Evolutionary conservation across 2,888 invertebrate genomes (phyloP).

Genomic region (Glaucopsyche alexis): DNA sequence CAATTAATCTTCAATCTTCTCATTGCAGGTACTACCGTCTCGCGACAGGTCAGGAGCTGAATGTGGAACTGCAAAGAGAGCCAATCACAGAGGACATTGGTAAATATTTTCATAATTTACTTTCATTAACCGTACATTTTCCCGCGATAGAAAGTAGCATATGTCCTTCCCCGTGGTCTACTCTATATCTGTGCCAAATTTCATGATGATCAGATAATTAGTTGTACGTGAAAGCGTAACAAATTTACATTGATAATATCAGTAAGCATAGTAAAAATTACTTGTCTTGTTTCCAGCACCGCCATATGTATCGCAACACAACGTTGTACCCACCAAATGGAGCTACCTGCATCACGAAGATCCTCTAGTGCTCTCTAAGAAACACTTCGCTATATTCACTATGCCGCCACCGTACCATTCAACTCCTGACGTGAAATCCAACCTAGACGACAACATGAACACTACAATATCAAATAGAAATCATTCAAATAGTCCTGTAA

Average conservation of each 20-base stretch:
- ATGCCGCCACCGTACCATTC: constrained; percentile 88
- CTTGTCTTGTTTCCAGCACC: constrained; percentile 81
- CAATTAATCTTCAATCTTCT: background rate
- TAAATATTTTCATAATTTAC: constrained; percentile 43
- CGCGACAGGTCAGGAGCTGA: constrained; percentile 81
- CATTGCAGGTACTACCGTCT: constrained; percentile 81
- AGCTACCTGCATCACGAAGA: constrained; percentile 82
- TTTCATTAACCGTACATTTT: too few relatives aligned
- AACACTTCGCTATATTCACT: constrained; percentile 84
- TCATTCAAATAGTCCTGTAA: constrained; percentile 63
- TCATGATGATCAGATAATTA: background rate
- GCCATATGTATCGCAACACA: constrained; percentile 89
- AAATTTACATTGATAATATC: too few relatives aligned
- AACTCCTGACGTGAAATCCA: constrained; percentile 73
- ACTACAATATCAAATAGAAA: constrained; percentile 78
- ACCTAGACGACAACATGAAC: constrained; percentile 85
- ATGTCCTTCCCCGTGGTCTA: too few relatives aligned
- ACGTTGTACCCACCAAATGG: constrained; percentile 90
- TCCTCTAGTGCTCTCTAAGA: constrained; percentile 72
- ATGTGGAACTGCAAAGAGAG: constrained; percentile 84
- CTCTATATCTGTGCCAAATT: too few relatives aligned
- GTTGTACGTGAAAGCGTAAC: background rate
- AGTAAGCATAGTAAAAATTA: too few relatives aligned
- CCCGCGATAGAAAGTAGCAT: too few relatives aligned
- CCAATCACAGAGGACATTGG: constrained; percentile 84